phyloP scores from a whole-genome alignment of 1,140 invertebrate species.

The Magallana gigas region DNA sequence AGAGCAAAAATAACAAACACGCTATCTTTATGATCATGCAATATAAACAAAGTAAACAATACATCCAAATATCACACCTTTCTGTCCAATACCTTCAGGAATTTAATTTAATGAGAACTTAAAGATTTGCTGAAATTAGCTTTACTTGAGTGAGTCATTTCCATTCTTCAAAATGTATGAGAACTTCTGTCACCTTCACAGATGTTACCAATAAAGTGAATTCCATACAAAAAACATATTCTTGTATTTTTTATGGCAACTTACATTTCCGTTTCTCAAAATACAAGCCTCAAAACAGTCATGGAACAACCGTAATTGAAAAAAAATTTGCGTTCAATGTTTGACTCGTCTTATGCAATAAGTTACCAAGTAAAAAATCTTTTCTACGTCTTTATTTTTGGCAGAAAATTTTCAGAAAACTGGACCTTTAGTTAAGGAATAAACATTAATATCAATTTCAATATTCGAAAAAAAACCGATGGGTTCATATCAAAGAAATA shows the following conservation, averaged over 20 bases:
- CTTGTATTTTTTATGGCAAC: neutral
- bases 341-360: no score
- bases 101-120: neutral
- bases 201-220: conserved; percentile 13
- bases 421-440: neutral
- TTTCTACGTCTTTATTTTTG: neutral
- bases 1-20: conserved; percentile 8
- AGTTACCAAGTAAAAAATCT: neutral
- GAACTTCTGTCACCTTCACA: conserved; percentile 7
- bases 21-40: conserved; percentile 13
- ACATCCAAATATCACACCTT: neutral
- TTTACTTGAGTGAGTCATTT: conserved; percentile 5
- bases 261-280: conserved; percentile 7
- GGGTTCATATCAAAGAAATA: neutral
- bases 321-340: no score
- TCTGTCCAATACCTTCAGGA: neutral
- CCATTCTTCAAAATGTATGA: conserved; percentile 2
- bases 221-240: neutral
- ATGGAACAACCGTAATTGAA: neutral
- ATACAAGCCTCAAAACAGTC: neutral
- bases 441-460: neutral
- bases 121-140: conserved; percentile 16
- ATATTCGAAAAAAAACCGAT: neutral
- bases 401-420: neutral
- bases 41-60: conserved; percentile 11